These are phyloP conservation scores for Phenacoccus solenopsis DNA, from an alignment of 1,140 invertebrate genomes.

Conservation along the genomic window DNA sequence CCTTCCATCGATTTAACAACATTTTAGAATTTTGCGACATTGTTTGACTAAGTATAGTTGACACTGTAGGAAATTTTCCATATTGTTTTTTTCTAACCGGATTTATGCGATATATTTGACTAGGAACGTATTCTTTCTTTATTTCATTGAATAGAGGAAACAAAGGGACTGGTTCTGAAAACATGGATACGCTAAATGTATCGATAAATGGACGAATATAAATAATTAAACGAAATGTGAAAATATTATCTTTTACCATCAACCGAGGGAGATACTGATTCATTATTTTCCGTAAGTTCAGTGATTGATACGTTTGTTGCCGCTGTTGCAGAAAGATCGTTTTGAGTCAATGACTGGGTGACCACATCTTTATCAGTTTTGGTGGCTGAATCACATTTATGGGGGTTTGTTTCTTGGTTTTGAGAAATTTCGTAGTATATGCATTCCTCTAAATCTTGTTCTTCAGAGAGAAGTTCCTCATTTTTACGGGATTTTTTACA, in stretches of 20 bases:
- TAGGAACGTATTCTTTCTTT: background rate
- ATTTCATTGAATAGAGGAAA: background rate
- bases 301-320: too few relatives aligned
- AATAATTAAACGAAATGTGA: too few relatives aligned
- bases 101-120: background rate
- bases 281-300: background rate
- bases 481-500: background rate
- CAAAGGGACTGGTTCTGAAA: background rate
- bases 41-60: conserved; percentile 49
- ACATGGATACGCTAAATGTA: too few relatives aligned
- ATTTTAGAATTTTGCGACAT: conserved; percentile 46
- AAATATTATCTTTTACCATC: too few relatives aligned
- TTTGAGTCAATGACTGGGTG: too few relatives aligned
- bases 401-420: too few relatives aligned
- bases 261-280: background rate
- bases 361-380: too few relatives aligned
- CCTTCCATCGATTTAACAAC: conserved; percentile 52
- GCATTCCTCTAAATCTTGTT: background rate
- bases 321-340: too few relatives aligned
- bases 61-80: conserved; percentile 43
- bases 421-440: background rate
- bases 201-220: too few relatives aligned
- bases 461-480: background rate
- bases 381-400: too few relatives aligned
- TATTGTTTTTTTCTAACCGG: background rate